phyloP scores from a whole-genome alignment of 2,797 vertebrate genomes.

The Notolepis coatsorum region DNA sequence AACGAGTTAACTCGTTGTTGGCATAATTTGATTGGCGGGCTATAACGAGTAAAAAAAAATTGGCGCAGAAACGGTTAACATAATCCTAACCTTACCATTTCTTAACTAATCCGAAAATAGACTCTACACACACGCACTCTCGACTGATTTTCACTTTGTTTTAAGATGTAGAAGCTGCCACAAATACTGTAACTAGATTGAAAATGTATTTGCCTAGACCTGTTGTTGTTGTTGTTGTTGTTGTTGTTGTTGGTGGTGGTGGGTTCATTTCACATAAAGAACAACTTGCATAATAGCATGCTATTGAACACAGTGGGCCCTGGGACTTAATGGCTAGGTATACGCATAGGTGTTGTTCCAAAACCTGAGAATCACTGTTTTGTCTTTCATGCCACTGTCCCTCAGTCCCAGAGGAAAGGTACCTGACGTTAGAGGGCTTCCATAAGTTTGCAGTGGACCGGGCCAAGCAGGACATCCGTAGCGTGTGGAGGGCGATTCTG shows the following conservation, averaged over 20 bases:
- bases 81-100: no score
- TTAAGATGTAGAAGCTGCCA: background rate
- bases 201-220: background rate
- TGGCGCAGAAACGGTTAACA: no score
- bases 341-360: background rate
- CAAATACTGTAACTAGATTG: background rate
- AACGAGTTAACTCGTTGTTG: no score
- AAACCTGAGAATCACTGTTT: background rate
- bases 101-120: no score
- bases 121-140: no score
- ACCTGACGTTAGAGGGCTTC: slow-evolving; percentile 95
- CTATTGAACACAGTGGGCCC: no score
- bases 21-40: no score
- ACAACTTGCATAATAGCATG: no score
- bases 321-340: background rate
- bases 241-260: no score
- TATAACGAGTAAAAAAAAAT: no score
- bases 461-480: slow-evolving; percentile 97
- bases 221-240: background rate
- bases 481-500: slow-evolving; percentile 95
- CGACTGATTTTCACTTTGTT: background rate
- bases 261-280: no score
- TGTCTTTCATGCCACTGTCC: slow-evolving; percentile 18
- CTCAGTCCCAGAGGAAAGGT: slow-evolving; percentile 95
- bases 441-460: slow-evolving; percentile 95